phyloP scores from a whole-genome alignment of 2,888 invertebrate genomes.

The Endotricha flammealis region DNA sequence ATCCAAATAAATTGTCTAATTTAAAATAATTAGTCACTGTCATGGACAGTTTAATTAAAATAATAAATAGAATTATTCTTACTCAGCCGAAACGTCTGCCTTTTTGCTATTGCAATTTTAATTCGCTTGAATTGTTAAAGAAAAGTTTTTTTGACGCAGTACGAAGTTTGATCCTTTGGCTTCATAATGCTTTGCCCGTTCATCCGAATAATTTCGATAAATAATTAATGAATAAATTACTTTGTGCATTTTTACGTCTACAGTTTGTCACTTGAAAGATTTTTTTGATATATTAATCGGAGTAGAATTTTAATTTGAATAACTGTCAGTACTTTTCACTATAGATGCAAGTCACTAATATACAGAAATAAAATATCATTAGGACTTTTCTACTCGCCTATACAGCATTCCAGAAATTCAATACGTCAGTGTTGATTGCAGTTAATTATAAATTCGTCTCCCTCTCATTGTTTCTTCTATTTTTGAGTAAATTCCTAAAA shows the following conservation, averaged over 20 bases:
- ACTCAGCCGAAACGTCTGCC: no score
- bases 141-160: background rate
- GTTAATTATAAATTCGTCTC: constrained; percentile 76
- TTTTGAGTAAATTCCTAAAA: constrained; percentile 39
- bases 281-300: background rate
- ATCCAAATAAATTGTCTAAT: no score
- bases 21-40: no score
- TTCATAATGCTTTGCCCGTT: background rate
- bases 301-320: no score
- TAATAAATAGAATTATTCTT: no score
- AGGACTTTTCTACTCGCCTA: constrained; percentile 33
- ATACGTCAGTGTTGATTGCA: constrained; percentile 78
- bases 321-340: no score
- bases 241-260: background rate
- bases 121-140: background rate
- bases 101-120: no score
- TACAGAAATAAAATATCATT: background rate
- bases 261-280: background rate
- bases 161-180: background rate
- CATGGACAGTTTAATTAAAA: no score
- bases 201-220: background rate
- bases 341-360: no score
- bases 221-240: background rate
- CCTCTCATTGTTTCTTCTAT: constrained; percentile 69
- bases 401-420: constrained; percentile 70